Percentiles rank a stretch among this genome's conserved stretches.
Conservation (phyloP, 2,113 vertebrate species). For the Bagarius yarrelli region DNA sequence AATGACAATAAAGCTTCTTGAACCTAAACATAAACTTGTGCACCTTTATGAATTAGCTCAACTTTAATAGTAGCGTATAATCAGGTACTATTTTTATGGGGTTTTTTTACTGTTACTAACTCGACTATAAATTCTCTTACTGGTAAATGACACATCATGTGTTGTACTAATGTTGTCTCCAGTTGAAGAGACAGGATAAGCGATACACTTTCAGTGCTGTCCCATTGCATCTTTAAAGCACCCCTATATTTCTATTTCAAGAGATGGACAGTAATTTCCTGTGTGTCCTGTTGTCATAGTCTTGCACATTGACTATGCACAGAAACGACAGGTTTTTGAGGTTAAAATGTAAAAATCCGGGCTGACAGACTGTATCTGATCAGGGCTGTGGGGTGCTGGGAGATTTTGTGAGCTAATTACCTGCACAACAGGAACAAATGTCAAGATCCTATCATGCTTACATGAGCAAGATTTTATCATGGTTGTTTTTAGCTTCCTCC, state of each 20-base stretch:
- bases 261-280: background rate
- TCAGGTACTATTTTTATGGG: no score
- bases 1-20: no score
- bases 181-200: no score
- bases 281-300: background rate
- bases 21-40: no score
- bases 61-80: no score
- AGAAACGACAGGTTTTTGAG: background rate
- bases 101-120: no score
- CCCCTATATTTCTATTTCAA: background rate
- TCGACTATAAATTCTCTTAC: no score
- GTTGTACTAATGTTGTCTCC: no score
- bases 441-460: conserved; percentile 30
- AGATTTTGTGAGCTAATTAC: conserved; percentile 27
- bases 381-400: conserved; percentile 8
- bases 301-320: background rate
- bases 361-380: conserved; percentile 22
- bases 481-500: conserved; percentile 11
- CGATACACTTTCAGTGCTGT: no score
- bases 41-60: no score
- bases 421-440: conserved; percentile 34
- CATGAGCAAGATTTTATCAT: conserved; percentile 33
- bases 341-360: background rate
- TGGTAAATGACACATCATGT: no score
- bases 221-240: no score